Evolutionary conservation across 2,888 invertebrate species (phyloP).

Genomic region (Dioctria rufipes): DNA sequence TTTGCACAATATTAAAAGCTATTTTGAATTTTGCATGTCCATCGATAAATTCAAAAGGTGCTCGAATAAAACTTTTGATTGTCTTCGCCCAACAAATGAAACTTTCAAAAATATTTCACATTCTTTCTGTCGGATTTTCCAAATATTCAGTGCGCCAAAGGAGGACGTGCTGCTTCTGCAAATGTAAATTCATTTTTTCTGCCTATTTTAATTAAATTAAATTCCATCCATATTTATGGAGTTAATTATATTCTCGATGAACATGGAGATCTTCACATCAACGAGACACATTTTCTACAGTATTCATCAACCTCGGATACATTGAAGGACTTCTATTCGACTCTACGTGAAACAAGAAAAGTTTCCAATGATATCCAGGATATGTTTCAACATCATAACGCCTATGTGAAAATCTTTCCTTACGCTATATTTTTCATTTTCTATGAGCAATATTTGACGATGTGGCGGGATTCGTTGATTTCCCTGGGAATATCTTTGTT

Average conservation of each 20-base stretch:
- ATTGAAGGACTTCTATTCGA: constrained; percentile 87
- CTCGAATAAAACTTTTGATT: constrained; percentile 71
- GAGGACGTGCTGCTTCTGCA: constrained; percentile 83
- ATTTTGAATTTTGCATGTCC: too few species aligned
- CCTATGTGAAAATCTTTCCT: constrained; percentile 84
- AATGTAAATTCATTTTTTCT: constrained; percentile 70
- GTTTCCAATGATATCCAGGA: constrained; percentile 83
- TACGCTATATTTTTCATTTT: constrained; percentile 95
- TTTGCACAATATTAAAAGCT: too few species aligned
- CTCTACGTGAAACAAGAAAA: constrained; percentile 82
- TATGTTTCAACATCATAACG: constrained; percentile 71
- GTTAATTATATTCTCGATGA: constrained; percentile 77
- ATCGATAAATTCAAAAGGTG: constrained; percentile 73
- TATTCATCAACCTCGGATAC: constrained; percentile 88
- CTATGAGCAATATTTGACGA: constrained; percentile 94
- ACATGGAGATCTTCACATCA: constrained; percentile 74
- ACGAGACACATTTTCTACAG: constrained; percentile 90
- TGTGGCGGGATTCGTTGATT: constrained; percentile 86
- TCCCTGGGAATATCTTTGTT: constrained; percentile 88
- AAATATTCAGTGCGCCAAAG: constrained; percentile 80
- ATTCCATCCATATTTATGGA: constrained; percentile 66
- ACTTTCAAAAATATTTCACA: constrained; percentile 79
- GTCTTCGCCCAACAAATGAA: constrained; percentile 74
- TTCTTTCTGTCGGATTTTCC: constrained; percentile 77
- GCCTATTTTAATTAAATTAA: constrained; percentile 1